These are phyloP conservation scores for Liasis olivaceus DNA, from an alignment of 2,797 vertebrate species.

Conservation along the genomic window DNA sequence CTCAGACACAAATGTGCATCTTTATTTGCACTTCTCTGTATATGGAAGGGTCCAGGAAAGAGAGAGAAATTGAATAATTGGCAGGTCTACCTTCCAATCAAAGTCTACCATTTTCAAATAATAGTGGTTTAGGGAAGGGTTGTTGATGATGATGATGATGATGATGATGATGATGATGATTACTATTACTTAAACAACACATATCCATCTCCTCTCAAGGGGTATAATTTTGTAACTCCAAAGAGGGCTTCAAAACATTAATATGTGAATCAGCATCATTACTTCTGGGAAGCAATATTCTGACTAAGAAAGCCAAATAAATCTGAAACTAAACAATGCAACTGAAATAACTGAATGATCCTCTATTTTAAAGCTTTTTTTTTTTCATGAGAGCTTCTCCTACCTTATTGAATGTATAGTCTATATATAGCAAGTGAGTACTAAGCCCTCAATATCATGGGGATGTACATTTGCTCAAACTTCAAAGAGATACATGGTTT, in stretches of 20 bases:
- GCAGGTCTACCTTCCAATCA: not conserved
- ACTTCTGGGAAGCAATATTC: not conserved
- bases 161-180: too few species aligned
- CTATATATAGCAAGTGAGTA: not conserved
- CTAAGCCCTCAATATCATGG: not conserved
- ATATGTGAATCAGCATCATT: not conserved
- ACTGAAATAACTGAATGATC: not conserved
- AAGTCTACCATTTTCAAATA: not conserved
- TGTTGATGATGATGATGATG: too few species aligned
- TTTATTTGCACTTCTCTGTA: not conserved
- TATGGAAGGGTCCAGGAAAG: not conserved
- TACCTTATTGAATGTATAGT: not conserved
- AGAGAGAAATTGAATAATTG: not conserved
- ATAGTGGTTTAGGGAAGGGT: not conserved
- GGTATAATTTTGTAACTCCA: not conserved
- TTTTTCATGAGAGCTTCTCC: not conserved
- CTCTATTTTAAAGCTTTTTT: not conserved
- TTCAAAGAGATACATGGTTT: not conserved
- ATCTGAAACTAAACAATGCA: not conserved
- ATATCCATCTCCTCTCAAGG: not conserved
- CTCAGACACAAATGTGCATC: not conserved
- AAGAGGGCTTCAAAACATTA: not conserved
- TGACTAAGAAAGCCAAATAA: not conserved
- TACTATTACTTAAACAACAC: not conserved
- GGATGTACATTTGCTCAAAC: not conserved